These are phyloP conservation scores for Nasalis larvatus DNA, from an alignment of 2,113 vertebrate genomes.

Conservation along the genomic window DNA sequence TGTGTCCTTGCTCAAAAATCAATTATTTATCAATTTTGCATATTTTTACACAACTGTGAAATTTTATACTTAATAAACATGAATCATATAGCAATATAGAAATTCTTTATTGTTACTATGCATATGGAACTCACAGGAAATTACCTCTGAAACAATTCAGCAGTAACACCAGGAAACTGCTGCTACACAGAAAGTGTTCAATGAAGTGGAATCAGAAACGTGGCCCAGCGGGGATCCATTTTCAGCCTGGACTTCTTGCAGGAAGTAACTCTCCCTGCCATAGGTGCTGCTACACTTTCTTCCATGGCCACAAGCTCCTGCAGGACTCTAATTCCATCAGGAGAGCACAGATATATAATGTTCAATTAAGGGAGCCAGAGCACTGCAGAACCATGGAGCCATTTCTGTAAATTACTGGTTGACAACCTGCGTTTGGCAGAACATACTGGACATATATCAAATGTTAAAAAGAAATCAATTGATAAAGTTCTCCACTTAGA, in stretches of 20 bases:
- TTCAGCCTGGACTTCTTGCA: background rate
- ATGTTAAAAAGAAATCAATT: background rate
- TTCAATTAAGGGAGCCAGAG: background rate
- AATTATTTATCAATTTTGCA: background rate
- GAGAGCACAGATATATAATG: background rate
- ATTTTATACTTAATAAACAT: background rate
- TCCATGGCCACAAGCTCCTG: fast-evolving
- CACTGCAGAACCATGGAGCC: background rate
- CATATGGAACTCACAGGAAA: background rate
- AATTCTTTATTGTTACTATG: background rate
- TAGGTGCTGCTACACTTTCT: background rate
- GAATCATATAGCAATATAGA: background rate
- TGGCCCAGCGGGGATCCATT: background rate
- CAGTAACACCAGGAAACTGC: background rate
- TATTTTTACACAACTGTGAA: background rate
- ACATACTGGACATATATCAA: background rate
- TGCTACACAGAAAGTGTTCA: background rate
- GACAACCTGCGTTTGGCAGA: background rate
- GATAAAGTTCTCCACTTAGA: background rate
- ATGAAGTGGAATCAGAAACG: background rate
- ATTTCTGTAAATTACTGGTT: background rate
- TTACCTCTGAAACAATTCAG: background rate
- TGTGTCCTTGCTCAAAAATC: background rate
- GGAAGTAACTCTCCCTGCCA: background rate
- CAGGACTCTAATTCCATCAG: background rate